These are phyloP conservation scores for Eustalomyia histrio DNA, from an alignment of 2,888 invertebrate genomes.

Conservation along the genomic window DNA sequence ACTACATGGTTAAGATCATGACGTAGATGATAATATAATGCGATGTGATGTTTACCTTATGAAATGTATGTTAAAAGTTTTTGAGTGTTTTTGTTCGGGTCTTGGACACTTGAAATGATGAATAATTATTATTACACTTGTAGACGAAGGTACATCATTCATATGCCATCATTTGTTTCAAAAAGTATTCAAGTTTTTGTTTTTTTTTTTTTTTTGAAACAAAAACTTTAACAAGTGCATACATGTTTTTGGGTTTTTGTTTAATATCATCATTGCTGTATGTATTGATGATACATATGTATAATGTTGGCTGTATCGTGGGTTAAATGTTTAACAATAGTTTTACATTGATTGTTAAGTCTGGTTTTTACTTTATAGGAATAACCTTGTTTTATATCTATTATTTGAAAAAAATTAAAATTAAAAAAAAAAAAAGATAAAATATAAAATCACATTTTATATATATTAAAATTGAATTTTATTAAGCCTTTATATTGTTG, in stretches of 20 bases:
- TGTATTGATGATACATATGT: background rate
- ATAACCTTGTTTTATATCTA: slow-evolving; percentile 27
- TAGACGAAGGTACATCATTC: background rate
- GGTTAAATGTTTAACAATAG: slow-evolving; percentile 15
- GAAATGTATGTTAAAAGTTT: background rate
- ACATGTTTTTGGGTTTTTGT: background rate
- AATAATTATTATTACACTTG: slow-evolving; percentile 29
- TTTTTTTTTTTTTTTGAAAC: background rate
- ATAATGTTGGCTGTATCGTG: slow-evolving; percentile 3
- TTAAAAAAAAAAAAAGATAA: too few relatives aligned
- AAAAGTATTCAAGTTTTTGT: background rate
- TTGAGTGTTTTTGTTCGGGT: background rate
- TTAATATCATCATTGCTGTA: slow-evolving; percentile 3
- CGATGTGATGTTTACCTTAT: background rate
- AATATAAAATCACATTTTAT: too few relatives aligned
- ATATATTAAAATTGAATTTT: background rate
- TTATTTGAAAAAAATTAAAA: too few relatives aligned
- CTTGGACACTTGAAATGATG: slow-evolving; percentile 40
- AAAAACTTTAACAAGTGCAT: slow-evolving; percentile 16
- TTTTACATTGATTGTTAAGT: slow-evolving; percentile 16
- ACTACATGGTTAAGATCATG: background rate
- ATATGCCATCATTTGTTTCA: slow-evolving; percentile 22
- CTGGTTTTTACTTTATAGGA: background rate
- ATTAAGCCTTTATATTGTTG: background rate
- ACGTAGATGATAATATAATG: background rate